Percentiles rank a stretch among this genome's conserved stretches.
Evolutionary conservation across 2,797 vertebrate species (phyloP).

Genomic region (Caiman crocodilus): DNA sequence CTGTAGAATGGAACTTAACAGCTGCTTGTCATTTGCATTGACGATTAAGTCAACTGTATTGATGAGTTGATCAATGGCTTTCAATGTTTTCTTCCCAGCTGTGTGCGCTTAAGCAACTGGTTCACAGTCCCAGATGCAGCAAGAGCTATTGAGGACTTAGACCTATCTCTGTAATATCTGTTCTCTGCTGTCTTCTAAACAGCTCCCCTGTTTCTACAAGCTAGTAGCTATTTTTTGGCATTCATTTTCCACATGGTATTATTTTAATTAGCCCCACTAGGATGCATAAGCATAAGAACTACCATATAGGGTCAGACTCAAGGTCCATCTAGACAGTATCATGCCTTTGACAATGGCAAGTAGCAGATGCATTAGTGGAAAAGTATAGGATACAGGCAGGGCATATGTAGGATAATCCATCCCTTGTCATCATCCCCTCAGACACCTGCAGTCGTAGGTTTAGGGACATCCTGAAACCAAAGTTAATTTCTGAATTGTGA

Average conservation of each 20-base stretch:
- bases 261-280: background rate
- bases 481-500: background rate
- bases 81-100: background rate
- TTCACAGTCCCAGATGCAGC: background rate
- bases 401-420: background rate
- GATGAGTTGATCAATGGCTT: background rate
- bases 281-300: background rate
- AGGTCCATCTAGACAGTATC: background rate
- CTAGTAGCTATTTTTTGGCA: background rate
- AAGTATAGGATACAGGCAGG: background rate
- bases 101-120: background rate
- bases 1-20: background rate
- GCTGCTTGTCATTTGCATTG: background rate
- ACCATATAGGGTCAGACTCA: background rate
- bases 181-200: background rate
- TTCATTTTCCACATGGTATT: background rate
- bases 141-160: background rate
- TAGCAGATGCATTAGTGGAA: rapidly evolving
- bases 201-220: background rate
- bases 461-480: background rate
- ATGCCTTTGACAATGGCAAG: background rate
- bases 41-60: background rate
- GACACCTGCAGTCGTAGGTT: too few relatives aligned
- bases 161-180: background rate
- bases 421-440: background rate